These are phyloP conservation scores for Melitaea athalia DNA, from an alignment of 2,888 invertebrate species.

Conservation along the genomic window DNA sequence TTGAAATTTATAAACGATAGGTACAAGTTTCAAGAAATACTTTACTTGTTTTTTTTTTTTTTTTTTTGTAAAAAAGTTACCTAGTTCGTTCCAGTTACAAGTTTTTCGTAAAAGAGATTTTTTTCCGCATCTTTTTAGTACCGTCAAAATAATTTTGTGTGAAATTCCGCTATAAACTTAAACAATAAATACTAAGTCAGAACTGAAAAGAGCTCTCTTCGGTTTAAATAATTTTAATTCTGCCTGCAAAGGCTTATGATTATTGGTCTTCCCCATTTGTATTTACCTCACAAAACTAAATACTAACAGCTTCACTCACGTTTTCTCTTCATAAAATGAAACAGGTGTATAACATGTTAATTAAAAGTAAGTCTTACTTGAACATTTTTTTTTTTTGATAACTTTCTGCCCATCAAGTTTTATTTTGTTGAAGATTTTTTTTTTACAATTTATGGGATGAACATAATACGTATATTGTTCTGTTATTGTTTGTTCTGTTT, in stretches of 20 bases:
- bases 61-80: too few species aligned
- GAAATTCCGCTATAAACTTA: slow-evolving; percentile 23
- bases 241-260: slow-evolving; percentile 17
- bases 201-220: slow-evolving; percentile 21
- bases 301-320: neutral
- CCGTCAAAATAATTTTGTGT: slow-evolving; percentile 26
- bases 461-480: too few species aligned
- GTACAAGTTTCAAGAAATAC: neutral
- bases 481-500: too few species aligned
- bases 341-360: too few species aligned
- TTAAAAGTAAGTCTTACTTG: too few species aligned
- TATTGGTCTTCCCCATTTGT: slow-evolving; percentile 2
- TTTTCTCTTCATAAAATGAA: neutral
- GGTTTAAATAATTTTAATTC: slow-evolving; percentile 18
- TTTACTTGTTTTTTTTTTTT: too few species aligned
- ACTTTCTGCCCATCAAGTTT: too few species aligned
- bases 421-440: too few species aligned
- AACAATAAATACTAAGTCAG: slow-evolving; percentile 27
- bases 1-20: neutral
- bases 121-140: slow-evolving; percentile 19
- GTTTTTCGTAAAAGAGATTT: slow-evolving; percentile 15
- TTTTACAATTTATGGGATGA: too few species aligned
- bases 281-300: slow-evolving; percentile 2
- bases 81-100: too few species aligned
- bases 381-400: too few species aligned